phyloP scores from a whole-genome alignment of 2,797 vertebrate genomes.

The Poecilia wingei region DNA sequence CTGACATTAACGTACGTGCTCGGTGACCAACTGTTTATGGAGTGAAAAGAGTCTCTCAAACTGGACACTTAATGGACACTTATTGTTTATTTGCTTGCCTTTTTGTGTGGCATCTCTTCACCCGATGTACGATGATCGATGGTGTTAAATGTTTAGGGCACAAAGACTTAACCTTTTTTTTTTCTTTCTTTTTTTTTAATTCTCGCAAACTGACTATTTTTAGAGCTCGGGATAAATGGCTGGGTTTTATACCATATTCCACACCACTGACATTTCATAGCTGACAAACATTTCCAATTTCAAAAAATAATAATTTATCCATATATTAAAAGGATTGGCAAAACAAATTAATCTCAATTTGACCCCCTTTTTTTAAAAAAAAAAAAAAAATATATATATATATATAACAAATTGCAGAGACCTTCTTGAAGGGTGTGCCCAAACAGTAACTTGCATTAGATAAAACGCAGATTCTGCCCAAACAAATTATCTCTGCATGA shows the following conservation, averaged over 20 bases:
- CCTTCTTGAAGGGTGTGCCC: slow-evolving; percentile 67
- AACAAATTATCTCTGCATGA: slow-evolving; percentile 13
- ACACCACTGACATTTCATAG: neutral
- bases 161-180: neutral
- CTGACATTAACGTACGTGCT: slow-evolving; percentile 73
- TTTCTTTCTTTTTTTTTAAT: neutral
- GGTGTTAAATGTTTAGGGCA: neutral
- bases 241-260: neutral
- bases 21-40: slow-evolving; percentile 73
- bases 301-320: neutral
- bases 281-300: neutral
- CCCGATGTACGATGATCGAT: neutral
- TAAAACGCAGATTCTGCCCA: slow-evolving; percentile 14
- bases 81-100: neutral
- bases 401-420: slow-evolving; percentile 15
- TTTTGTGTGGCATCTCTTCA: neutral
- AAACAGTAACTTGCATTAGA: slow-evolving; percentile 40
- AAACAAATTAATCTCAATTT: slow-evolving; percentile 13
- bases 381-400: too few relatives aligned
- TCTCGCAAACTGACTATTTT: neutral
- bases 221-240: neutral
- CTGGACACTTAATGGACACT: slow-evolving; percentile 22
- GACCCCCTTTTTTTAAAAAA: slow-evolving; percentile 28
- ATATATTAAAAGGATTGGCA: neutral
- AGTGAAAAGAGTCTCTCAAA: slow-evolving; percentile 55